Evolutionary conservation across 2,888 invertebrate species (phyloP).

Genomic region (Limnephilus lunatus): DNA sequence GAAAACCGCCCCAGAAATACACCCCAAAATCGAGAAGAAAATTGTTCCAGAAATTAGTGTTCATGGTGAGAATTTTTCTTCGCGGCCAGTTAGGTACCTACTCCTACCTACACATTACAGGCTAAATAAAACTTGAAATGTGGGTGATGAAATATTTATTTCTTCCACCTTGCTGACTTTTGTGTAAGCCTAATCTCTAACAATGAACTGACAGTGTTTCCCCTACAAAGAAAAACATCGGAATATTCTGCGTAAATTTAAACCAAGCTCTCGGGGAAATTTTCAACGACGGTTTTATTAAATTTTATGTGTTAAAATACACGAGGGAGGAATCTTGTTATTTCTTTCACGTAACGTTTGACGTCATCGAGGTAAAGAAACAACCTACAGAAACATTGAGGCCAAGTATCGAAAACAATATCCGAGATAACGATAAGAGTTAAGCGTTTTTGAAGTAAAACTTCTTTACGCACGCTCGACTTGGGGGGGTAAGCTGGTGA

Average conservation of each 20-base stretch:
- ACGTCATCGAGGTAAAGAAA: neutral
- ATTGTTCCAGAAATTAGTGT: neutral
- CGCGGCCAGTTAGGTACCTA: neutral
- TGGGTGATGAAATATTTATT: neutral
- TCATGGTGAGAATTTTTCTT: neutral
- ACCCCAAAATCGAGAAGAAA: neutral
- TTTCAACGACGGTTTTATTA: neutral
- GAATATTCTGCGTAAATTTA: conserved; percentile 5
- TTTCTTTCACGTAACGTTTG: neutral
- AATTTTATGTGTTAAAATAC: neutral
- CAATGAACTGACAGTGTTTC: conserved; percentile 9
- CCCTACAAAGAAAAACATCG: neutral
- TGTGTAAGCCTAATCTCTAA: conserved; percentile 9
- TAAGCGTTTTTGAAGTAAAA: too few relatives aligned
- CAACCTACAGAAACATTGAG: neutral
- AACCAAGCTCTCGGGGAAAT: neutral
- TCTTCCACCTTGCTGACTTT: conserved; percentile 27
- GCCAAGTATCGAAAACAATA: neutral
- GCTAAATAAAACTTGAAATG: neutral
- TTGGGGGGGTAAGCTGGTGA: too few relatives aligned
- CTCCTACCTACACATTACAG: neutral
- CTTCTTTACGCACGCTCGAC: too few relatives aligned
- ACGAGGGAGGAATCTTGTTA: neutral
- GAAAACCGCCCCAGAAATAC: neutral
- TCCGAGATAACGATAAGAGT: neutral